Percentiles rank a stretch among this genome's conserved stretches.
phyloP scores from a whole-genome alignment of 2,113 vertebrate species.

The Microtus montanus region DNA sequence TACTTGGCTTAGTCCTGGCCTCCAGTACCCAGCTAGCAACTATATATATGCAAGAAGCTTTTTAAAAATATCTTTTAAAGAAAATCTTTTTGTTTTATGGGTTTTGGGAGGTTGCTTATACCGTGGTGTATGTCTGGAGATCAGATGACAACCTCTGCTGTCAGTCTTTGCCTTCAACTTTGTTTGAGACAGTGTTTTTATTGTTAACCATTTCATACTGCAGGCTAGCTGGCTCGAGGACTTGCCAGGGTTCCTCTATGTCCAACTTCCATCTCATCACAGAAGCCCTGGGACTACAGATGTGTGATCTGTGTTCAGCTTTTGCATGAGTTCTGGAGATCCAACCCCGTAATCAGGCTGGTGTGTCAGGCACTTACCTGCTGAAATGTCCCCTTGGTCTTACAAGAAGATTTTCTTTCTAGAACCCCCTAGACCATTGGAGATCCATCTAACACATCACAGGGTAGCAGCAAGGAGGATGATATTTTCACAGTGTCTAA shows the following conservation, averaged over 20 bases:
- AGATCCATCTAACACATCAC: neutral
- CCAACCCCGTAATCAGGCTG: neutral
- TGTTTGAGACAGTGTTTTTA: neutral
- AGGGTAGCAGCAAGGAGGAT: neutral
- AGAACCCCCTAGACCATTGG: neutral
- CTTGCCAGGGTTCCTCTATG: neutral
- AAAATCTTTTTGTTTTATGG: neutral
- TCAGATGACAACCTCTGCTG: neutral
- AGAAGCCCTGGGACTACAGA: neutral
- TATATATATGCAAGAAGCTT: neutral
- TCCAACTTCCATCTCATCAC: no score
- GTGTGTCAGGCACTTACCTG: no score
- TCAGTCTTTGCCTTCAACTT: neutral
- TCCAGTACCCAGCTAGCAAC: neutral
- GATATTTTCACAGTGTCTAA: neutral
- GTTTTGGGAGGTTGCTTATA: no score
- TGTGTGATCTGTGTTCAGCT: neutral
- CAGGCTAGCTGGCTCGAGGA: neutral
- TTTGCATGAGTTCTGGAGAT: neutral
- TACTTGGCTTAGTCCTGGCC: neutral
- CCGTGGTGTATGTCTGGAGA: neutral
- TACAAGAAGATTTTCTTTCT: neutral
- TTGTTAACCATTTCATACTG: neutral
- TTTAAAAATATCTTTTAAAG: neutral
- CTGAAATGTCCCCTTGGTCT: no score